These are phyloP conservation scores for Linnaemya tessellans DNA, from an alignment of 2,888 invertebrate species.

Conservation along the genomic window DNA sequence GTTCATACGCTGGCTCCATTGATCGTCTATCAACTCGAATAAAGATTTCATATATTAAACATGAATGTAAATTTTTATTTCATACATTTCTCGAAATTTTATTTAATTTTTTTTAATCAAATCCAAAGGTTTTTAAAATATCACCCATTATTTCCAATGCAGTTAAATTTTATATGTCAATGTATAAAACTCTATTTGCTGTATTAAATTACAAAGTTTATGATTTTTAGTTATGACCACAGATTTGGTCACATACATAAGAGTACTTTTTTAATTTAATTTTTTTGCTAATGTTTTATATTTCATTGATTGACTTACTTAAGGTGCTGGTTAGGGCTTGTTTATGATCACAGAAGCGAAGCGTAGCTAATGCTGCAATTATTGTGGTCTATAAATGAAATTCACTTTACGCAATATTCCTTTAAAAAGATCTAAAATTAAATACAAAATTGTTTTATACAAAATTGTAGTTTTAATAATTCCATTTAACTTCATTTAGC, in stretches of 20 bases:
- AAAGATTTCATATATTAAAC: too few species aligned
- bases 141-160: not conserved
- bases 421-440: too few species aligned
- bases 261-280: not conserved
- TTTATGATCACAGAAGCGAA: not conserved
- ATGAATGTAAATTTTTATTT: too few species aligned
- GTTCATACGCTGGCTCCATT: too few species aligned
- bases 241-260: not conserved
- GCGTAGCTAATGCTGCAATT: conserved; percentile 5
- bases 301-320: conserved; percentile 38
- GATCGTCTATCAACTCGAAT: too few species aligned
- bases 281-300: conserved; percentile 17
- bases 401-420: not conserved
- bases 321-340: conserved; percentile 2
- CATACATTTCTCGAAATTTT: too few species aligned
- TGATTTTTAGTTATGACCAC: not conserved
- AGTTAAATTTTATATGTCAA: not conserved
- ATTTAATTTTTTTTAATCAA: too few species aligned
- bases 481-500: not conserved
- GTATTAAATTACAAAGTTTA: conserved; percentile 46
- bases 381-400: not conserved
- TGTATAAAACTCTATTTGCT: conserved; percentile 30
- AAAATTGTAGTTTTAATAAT: too few species aligned
- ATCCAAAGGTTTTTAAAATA: too few species aligned
- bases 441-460: too few species aligned